phyloP scores from a whole-genome alignment of 2,888 invertebrate species.

The Teleogryllus oceanicus region DNA sequence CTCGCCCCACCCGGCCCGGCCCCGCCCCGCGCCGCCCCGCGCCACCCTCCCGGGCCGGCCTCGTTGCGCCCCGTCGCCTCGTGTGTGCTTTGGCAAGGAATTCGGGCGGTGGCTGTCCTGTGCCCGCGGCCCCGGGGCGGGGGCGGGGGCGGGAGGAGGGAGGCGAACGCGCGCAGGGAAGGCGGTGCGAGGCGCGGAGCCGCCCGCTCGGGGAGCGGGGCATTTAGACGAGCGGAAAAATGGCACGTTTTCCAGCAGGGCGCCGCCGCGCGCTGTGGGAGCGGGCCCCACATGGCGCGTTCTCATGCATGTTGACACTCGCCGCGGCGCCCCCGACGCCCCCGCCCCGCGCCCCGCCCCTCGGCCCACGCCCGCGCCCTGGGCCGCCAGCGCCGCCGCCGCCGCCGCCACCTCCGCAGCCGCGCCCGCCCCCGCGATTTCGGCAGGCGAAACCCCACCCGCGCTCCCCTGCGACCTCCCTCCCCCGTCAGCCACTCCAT shows the following conservation, averaged over 20 bases:
- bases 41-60: not conserved
- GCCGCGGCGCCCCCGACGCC: not conserved
- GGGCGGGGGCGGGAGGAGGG: not conserved
- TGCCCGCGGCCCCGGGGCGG: not conserved
- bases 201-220: not conserved
- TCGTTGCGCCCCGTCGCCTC: not conserved
- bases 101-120: not conserved
- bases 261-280: not conserved
- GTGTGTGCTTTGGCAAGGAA: constrained; percentile 11
- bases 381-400: not conserved
- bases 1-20: not conserved
- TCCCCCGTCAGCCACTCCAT: not conserved
- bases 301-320: constrained; percentile 18
- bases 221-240: constrained; percentile 27
- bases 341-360: not conserved
- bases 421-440: too few relatives aligned
- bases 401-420: not conserved
- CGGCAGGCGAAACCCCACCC: too few relatives aligned
- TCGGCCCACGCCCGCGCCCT: not conserved
- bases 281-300: not conserved
- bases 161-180: not conserved
- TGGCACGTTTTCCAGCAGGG: constrained; percentile 27
- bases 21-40: not conserved
- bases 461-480: not conserved
- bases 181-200: not conserved